Conservation (phyloP, 2,888 invertebrate genomes). For the Melieria picta region DNA sequence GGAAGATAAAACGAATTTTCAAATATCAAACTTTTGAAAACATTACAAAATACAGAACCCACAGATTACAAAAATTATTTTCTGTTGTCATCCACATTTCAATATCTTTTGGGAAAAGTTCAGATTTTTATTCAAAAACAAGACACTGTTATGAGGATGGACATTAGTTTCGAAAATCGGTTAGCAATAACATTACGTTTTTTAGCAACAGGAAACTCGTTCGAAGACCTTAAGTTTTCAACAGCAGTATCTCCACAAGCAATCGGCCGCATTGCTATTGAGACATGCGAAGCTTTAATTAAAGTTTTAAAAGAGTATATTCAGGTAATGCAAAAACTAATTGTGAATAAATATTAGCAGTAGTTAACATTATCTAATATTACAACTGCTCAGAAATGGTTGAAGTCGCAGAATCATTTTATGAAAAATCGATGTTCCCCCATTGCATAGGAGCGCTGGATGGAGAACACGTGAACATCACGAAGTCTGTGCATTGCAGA, state of each 20-base stretch:
- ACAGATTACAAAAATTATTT: no score
- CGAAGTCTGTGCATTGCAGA: not conserved
- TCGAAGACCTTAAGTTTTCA: slow-evolving; percentile 11
- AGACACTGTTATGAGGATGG: not conserved
- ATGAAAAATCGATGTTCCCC: not conserved
- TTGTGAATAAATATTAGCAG: no score
- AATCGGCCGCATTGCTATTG: slow-evolving; percentile 18
- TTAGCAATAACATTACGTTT: slow-evolving; percentile 13
- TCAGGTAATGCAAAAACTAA: no score
- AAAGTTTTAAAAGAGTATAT: slow-evolving; percentile 14
- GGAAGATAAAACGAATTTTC: no score
- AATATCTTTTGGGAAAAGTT: no score
- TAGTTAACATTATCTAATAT: no score
- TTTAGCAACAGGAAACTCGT: slow-evolving; percentile 13
- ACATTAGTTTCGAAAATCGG: slow-evolving; percentile 6
- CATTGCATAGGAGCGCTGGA: slow-evolving; percentile 4
- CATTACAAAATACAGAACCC: no score
- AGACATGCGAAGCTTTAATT: slow-evolving; percentile 19
- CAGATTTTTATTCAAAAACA: not conserved
- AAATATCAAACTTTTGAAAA: no score
- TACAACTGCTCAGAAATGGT: not conserved
- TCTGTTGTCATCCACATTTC: no score
- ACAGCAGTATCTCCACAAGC: slow-evolving; percentile 6
- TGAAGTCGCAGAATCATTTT: no score
- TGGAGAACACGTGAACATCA: not conserved